phyloP scores from a whole-genome alignment of 92 coral and sea anemone genomes.

The Porites evermanni region DNA sequence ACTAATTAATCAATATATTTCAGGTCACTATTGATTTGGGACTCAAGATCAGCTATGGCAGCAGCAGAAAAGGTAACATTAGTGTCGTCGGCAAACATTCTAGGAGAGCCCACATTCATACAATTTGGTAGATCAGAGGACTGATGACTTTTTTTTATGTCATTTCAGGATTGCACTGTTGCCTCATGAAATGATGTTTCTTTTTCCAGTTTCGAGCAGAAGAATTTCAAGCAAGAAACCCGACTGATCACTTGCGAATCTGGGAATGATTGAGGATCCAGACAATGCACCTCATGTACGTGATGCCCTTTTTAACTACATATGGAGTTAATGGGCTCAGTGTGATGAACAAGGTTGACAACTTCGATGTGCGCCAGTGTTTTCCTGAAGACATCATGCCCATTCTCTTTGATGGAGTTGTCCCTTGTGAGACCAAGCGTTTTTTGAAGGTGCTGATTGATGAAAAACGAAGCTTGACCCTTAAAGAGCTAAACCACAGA shows the following conservation, averaged over 20 bases:
- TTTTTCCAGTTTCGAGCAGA: constrained; percentile 24
- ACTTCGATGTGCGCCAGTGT: constrained; percentile 52
- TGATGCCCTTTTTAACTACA: constrained; percentile 26
- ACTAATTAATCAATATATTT: too few species aligned
- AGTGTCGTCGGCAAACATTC: too few species aligned
- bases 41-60: too few species aligned
- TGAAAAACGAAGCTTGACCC: constrained; percentile 29
- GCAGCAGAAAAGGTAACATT: too few species aligned
- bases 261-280: constrained; percentile 33
- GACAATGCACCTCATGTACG: constrained; percentile 24
- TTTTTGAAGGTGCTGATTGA: constrained; percentile 38
- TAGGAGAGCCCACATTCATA: too few species aligned
- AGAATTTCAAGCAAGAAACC: constrained; percentile 33
- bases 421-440: constrained; percentile 52
- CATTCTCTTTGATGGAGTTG: constrained; percentile 54
- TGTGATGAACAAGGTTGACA: constrained; percentile 18
- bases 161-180: too few species aligned
- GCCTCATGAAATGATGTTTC: too few species aligned
- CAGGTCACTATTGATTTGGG: too few species aligned
- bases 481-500: constrained; percentile 38
- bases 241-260: constrained; percentile 2
- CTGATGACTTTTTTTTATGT: too few species aligned
- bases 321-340: constrained; percentile 41
- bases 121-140: too few species aligned
- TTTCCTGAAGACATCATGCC: constrained; percentile 57